These are phyloP conservation scores for Oreochromis spilurus DNA, from an alignment of 2,113 vertebrate genomes.

Conservation along the genomic window DNA sequence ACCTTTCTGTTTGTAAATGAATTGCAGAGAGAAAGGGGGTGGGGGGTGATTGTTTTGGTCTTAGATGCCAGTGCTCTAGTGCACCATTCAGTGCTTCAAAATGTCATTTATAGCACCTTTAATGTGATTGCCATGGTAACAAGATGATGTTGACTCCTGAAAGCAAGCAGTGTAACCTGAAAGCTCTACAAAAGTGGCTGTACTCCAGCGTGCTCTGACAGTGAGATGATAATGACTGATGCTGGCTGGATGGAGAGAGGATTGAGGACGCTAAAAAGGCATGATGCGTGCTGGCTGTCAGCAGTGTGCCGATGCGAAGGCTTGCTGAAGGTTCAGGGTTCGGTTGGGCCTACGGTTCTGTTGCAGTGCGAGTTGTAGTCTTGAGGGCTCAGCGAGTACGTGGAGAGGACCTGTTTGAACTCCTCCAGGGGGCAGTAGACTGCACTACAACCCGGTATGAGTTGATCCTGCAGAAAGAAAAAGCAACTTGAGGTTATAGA, in stretches of 20 bases:
- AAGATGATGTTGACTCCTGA: not conserved
- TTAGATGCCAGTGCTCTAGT: not conserved
- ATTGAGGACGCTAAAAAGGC: not conserved
- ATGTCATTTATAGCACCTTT: not conserved
- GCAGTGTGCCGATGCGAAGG: not conserved
- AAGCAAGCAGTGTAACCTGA: not conserved
- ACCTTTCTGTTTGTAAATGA: not conserved
- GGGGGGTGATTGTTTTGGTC: not conserved
- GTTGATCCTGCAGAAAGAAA: conserved; percentile 76
- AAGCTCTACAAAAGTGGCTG: not conserved
- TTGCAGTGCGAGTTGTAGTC: conserved; percentile 77
- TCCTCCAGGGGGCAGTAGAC: conserved; percentile 84
- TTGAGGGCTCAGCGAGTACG: conserved; percentile 69
- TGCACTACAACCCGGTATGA: conserved; percentile 80
- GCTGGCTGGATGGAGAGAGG: not conserved
- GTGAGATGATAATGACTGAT: not conserved
- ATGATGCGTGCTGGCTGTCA: not conserved
- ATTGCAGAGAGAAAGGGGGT: not conserved
- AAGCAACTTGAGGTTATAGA: not conserved
- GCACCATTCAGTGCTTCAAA: not conserved
- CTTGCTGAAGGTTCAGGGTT: conserved; percentile 25
- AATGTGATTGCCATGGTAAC: not conserved
- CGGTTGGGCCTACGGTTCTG: not conserved
- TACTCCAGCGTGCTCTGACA: not conserved
- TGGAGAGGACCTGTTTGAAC: conserved; percentile 77